Base-by-base conservation (phyloP, 1,140 invertebrate species). In the Holotrichia oblita region DNA sequence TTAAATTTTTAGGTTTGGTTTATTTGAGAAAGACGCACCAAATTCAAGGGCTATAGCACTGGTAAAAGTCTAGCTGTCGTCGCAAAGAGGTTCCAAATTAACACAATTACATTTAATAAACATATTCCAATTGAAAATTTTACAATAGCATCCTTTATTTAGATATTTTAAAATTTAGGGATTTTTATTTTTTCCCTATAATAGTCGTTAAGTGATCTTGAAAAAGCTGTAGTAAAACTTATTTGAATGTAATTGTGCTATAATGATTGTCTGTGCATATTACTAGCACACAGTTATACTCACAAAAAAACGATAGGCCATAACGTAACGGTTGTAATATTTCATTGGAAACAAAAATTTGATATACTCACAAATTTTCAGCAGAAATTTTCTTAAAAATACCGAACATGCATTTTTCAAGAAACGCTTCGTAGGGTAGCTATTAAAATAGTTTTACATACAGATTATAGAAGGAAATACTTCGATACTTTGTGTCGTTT, bases 291-390 rank as follows among this genome's bases (percentile, higher is more conserved):
- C 3, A 22, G 14, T 20, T 69, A 69, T 69, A 69, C 61, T 69
- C 61, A 69, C 61, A 69, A 69, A 69, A 69, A 69, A 69, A 69
- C 17, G 61, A 22, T 22, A 69, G 61, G 61, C 61, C 61, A 24
- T 55, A 55, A 22, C 61, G 61, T 55, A 55, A 22, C 61, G 61
- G 27, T 69, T 27, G 10, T 69, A 34, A 27, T 69, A 12, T 27
- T 27, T 69, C 27, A 34, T 69, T 8, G 22, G 61, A 34, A 69
- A 69, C 61, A 69, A 69, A 69, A 69, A 69, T 69, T 55, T 69
- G 22, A 12, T 69, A 69, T 69, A 69, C 61, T 69, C 61, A 69
- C 61, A 69, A 69, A 27, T 34, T 10, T 69, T 14, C 61, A 12
- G 12, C 22, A 24, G 61, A 17, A 22, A 27, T 27, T 69, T 69